Base-by-base conservation (phyloP, 1,140 invertebrate genomes). In the Drosophila funebris region DNA sequence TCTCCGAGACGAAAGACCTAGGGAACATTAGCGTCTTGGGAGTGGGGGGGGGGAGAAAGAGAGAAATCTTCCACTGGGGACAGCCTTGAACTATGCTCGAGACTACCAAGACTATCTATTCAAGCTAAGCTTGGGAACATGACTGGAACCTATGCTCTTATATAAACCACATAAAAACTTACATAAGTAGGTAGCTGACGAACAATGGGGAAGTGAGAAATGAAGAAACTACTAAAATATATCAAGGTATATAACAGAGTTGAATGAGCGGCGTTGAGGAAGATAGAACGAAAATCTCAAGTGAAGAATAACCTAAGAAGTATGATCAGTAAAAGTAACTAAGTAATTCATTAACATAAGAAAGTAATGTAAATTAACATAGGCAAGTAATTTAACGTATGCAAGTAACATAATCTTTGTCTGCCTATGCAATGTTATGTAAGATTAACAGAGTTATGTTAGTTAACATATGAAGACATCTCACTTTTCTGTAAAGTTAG, bases 41-140 rank as follows among this genome's bases (percentile, higher is more conserved):
- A 5, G 24, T n/a, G n/a, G n/a, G n/a, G n/a, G n/a, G n/a, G n/a
- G n/a, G n/a, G n/a, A n/a, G n/a, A n/a, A n/a, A n/a, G n/a, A n/a
- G 14, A 11, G 37, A 46, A 52, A 13, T 29, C 20, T 33, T 50
- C 27, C 6, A 18, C 20, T 53, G 48, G 48, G 48, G 13, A 37
- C 61, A 71, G 62, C 69, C 69, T 72, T 72, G 69, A 72, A 72
- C 69, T 52, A 56, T 41, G 61, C 29, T 33, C 11, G 18, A 27
- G 18, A 16, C 46, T 63, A 63, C 37, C 11, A 13, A 27, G 18
- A 16, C 46, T 63, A 63, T 29, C 58, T 62, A 52, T 46, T 56
- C 14, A 50, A 56, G 24, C 52, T 8, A n/a, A 58, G 69, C 62
- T 72, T 67, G 69, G 62, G 69, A 72, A 72, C 62, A 72, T 66